Evolutionary conservation across 2,888 invertebrate genomes (phyloP).

Genomic region (Trimorus sp.): DNA sequence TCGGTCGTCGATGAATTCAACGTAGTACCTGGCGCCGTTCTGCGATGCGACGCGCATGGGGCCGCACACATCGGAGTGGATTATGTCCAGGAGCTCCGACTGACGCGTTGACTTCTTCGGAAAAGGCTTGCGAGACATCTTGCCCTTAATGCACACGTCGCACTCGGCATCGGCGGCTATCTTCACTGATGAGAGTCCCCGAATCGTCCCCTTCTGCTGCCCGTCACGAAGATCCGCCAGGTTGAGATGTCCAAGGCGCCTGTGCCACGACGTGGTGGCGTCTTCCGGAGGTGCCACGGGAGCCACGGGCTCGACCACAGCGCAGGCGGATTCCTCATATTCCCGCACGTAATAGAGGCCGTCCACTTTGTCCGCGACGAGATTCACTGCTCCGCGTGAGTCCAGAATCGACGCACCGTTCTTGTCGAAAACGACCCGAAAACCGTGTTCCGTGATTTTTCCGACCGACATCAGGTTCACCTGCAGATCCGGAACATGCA

Average conservation of each 20-base stretch:
- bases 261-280: background rate
- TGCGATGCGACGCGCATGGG: too few relatives aligned
- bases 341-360: background rate
- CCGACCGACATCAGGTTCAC: background rate
- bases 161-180: background rate
- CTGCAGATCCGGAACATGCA: background rate
- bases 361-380: background rate
- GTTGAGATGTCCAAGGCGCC: background rate
- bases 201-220: background rate
- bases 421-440: slow-evolving; percentile 5
- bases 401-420: background rate
- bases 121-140: slow-evolving; percentile 5
- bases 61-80: too few relatives aligned
- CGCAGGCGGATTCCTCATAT: background rate
- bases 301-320: background rate
- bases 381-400: background rate
- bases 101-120: background rate
- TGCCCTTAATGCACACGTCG: background rate
- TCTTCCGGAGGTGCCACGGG: background rate
- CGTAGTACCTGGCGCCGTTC: too few relatives aligned
- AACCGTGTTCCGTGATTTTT: slow-evolving; percentile 6
- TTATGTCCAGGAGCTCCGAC: background rate
- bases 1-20: too few relatives aligned
- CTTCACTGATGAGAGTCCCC: background rate
- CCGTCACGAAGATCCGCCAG: background rate